Evolutionary conservation across 92 coral and sea anemone genomes (phyloP).

Genomic region (Umimayanthus chanpuru): DNA sequence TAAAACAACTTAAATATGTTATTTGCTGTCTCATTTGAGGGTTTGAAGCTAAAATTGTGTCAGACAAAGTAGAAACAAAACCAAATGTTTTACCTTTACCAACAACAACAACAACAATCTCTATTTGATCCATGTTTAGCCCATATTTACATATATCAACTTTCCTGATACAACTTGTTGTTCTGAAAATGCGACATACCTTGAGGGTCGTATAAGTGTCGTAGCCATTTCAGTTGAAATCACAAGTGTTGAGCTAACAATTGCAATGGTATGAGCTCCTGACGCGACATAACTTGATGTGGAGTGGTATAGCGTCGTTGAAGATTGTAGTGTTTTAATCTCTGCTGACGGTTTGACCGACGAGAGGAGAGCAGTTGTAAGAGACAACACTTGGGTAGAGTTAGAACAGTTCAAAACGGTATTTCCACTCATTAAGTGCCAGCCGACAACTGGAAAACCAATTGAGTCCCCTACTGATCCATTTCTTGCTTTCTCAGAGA

Average conservation of each 20-base stretch:
- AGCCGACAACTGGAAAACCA: neutral
- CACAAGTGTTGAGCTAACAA: neutral
- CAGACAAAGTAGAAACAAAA: too few species aligned
- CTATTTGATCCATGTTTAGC: too few species aligned
- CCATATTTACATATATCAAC: too few species aligned
- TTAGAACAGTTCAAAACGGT: slow-evolving; percentile 10
- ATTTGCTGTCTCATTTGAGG: too few species aligned
- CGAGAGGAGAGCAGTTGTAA: neutral
- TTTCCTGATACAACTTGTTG: neutral
- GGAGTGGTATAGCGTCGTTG: neutral
- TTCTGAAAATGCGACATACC: neutral
- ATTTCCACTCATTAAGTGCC: slow-evolving; percentile 7
- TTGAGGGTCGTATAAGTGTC: slow-evolving; percentile 14
- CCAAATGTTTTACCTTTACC: neutral
- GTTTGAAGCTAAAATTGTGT: too few species aligned
- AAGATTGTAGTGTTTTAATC: neutral
- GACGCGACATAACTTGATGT: neutral
- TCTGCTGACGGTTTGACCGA: neutral
- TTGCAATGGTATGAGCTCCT: neutral
- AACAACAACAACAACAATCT: too few species aligned
- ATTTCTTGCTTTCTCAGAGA: neutral
- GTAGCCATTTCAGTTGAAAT: neutral
- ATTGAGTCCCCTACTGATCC: neutral
- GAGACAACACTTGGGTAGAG: neutral
- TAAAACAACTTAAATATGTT: neutral